These are phyloP conservation scores for Eupithecia pulchellata DNA, from an alignment of 2,888 invertebrate species.

Conservation along the genomic window DNA sequence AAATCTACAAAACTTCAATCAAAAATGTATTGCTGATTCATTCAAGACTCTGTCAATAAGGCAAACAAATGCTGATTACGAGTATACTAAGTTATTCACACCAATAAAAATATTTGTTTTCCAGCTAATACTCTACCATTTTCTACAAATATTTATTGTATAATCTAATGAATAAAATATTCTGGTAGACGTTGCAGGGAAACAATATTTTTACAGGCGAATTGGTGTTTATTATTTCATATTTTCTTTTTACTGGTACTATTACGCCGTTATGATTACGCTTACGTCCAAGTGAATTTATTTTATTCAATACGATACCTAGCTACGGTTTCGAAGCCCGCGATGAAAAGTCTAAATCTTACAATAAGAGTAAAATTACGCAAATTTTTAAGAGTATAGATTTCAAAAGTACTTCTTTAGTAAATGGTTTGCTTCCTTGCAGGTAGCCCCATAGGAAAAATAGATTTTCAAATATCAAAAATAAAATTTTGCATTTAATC, in stretches of 20 bases:
- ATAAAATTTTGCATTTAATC: constrained; percentile 73
- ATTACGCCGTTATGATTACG: constrained; percentile 40
- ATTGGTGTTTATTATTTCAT: constrained; percentile 31
- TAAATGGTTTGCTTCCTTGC: constrained; percentile 70
- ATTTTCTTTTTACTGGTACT: constrained; percentile 35
- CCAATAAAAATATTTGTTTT: neutral
- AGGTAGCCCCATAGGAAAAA: constrained; percentile 78
- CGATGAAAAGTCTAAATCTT: constrained; percentile 64
- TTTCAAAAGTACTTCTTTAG: constrained; percentile 73
- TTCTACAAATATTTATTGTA: neutral
- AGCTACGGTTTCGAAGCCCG: constrained; percentile 57
- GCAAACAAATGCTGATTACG: constrained; percentile 75
- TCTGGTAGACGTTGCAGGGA: constrained; percentile 17
- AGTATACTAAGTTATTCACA: constrained; percentile 46
- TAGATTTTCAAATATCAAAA: constrained; percentile 81
- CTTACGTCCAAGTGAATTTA: constrained; percentile 56
- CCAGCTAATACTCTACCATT: too few relatives aligned
- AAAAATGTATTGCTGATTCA: constrained; percentile 81
- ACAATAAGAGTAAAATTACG: constrained; percentile 66
- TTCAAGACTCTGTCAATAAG: constrained; percentile 74
- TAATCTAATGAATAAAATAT: constrained; percentile 9
- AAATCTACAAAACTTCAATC: constrained; percentile 72
- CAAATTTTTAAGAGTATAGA: constrained; percentile 71
- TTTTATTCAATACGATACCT: constrained; percentile 54
- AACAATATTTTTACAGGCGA: constrained; percentile 35